Base-by-base conservation (phyloP, 2,797 vertebrate genomes). In the Catharus ustulatus region DNA sequence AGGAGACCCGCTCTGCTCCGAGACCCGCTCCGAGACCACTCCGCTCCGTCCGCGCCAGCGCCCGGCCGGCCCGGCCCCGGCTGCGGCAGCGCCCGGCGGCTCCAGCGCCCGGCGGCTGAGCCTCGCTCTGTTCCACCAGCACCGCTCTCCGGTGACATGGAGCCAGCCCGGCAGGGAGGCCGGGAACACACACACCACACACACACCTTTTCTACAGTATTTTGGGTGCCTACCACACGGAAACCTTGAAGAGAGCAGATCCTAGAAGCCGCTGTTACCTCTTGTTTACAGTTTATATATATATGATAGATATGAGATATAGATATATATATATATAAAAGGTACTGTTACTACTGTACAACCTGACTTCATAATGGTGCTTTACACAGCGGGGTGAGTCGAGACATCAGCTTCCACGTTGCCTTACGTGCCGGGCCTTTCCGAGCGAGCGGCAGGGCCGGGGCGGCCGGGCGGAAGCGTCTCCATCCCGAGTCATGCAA, bases 261-360 rank as follows among this genome's bases (percentile, higher is more conserved):
- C 97, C 98, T 98, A 99, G 97, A 99, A 97, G 97, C 98, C 97
- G 97, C 97, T 97, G 97, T 97, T 99, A 99, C 99, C 99, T 99
- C 99, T 99, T 99, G 99, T 99, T 99, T 99, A 99, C 99, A 99
- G 98, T 98, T 99, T 98, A 98, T 99, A 98, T 98, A 99, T 98
- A 97, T 98, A 97, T 97, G 97, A 97, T 97, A 98, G 97, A 97
- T 97, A 97, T 90, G 95, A 96, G 97, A 97, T 97, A 96, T 96
- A 97, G 97, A 94, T 98, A 98, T 98, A 98, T 98, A 98, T 98
- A 98, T 98, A 98, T 98, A 98, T 98, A 98, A 98, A 98, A 98
- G 98, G 98, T 98, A 99, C 98, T 98, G 98, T 98, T 99, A 99
- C 99, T 99, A 99, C 99, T 99, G 99, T 99, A 99, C 98, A 98